phyloP scores from a whole-genome alignment of 2,113 vertebrate species.

The Gallinago media region DNA sequence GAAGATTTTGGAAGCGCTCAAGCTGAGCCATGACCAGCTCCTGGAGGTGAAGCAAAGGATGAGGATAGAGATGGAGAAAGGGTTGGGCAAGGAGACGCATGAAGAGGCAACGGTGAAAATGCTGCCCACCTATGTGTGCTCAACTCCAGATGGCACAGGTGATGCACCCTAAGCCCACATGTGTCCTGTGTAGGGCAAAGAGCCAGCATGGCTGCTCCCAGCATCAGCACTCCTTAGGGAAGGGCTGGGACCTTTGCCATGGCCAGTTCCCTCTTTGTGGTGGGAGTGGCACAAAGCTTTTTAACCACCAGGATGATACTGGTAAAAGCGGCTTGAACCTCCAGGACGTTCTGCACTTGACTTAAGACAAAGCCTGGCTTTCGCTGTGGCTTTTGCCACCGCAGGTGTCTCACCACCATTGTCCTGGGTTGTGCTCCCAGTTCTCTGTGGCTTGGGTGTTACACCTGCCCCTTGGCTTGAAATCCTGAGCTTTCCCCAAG shows the following conservation, averaged over 20 bases:
- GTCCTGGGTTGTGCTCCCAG: not conserved
- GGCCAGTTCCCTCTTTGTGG: not conserved
- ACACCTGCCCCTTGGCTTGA: not conserved
- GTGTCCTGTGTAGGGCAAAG: rapidly evolving
- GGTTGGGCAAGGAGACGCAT: slow-evolving; percentile 84
- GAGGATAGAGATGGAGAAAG: slow-evolving; percentile 83
- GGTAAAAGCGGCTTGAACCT: not conserved
- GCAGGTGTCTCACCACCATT: not conserved
- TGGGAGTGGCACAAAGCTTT: not conserved
- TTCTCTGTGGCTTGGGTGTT: not conserved
- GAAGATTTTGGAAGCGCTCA: slow-evolving; percentile 82
- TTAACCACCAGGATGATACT: not conserved
- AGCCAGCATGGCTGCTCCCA: not conserved
- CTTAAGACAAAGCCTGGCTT: not conserved
- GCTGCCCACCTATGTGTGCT: slow-evolving; percentile 92
- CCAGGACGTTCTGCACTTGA: not conserved
- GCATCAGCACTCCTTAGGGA: rapidly evolving
- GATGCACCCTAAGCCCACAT: rapidly evolving
- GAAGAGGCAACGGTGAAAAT: slow-evolving; percentile 85
- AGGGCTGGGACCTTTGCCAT: not conserved
- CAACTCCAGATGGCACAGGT: slow-evolving; percentile 96
- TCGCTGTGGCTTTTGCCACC: not conserved
- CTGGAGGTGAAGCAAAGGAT: slow-evolving; percentile 89
- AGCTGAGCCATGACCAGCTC: slow-evolving; percentile 86
- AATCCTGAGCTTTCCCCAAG: not conserved